Percentiles rank a stretch among this genome's conserved stretches.
Conservation (phyloP, 2,797 vertebrate genomes). For the Pangasius mekongensis region DNA sequence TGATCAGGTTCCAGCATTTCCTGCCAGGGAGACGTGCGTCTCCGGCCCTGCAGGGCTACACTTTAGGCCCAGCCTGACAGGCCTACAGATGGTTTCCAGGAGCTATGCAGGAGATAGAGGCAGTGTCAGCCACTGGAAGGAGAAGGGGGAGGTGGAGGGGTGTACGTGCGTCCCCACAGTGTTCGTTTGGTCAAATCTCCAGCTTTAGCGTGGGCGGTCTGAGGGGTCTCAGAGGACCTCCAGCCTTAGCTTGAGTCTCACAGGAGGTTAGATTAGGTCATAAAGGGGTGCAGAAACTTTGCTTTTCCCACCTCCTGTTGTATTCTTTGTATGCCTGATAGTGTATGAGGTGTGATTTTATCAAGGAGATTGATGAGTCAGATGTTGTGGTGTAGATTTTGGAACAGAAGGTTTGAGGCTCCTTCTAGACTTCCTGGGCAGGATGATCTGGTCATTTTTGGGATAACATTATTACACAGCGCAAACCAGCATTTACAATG, state of each 20-base stretch:
- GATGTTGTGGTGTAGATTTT: constrained; percentile 23
- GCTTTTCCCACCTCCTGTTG: constrained; percentile 55
- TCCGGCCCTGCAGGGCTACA: constrained; percentile 66
- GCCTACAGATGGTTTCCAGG: constrained; percentile 77
- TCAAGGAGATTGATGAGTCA: constrained; percentile 20
- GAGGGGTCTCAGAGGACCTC: constrained; percentile 64
- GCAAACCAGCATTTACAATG: constrained; percentile 49
- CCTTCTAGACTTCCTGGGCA: constrained; percentile 21
- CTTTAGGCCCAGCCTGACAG: constrained; percentile 70
- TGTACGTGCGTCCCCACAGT: constrained; percentile 71
- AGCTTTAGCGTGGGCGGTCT: constrained; percentile 66
- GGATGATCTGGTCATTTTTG: constrained; percentile 1
- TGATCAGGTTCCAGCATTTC: constrained; percentile 81
- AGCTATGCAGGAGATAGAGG: constrained; percentile 74
- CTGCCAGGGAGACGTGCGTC: constrained; percentile 77
- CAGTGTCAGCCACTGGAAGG: constrained; percentile 66
- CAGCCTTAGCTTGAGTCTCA: constrained; percentile 63
- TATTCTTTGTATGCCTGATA: background rate
- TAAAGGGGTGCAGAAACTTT: constrained; percentile 73
- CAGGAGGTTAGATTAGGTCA: constrained; percentile 79
- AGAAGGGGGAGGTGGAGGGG: constrained; percentile 57
- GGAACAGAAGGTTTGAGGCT: background rate
- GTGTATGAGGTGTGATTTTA: constrained; percentile 32
- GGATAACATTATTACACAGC: background rate
- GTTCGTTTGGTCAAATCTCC: constrained; percentile 56